Percentiles rank a stretch among this genome's conserved stretches.
phyloP scores from a whole-genome alignment of 2,113 vertebrate species.

The Chlorodrepanis virens region DNA sequence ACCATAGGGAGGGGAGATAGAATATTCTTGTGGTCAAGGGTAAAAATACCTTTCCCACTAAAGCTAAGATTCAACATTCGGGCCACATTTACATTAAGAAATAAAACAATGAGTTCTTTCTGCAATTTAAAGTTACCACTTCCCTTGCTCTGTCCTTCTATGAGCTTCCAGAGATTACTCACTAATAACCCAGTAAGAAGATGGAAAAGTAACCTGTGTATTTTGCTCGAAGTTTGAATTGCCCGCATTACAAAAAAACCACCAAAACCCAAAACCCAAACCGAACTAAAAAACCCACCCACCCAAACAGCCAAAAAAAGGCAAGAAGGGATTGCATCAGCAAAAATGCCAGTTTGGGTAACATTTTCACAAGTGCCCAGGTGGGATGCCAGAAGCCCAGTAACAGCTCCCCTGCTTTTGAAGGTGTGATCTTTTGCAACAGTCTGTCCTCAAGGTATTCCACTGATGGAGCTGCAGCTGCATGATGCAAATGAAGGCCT shows the following conservation, averaged over 20 bases:
- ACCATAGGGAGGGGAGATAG: background rate
- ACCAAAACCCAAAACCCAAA: background rate
- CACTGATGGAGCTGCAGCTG: background rate
- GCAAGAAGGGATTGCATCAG: background rate
- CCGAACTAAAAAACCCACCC: background rate
- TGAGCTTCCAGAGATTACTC: background rate
- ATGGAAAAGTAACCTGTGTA: background rate
- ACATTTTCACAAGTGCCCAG: background rate
- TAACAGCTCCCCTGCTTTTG: background rate
- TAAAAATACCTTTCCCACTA: background rate
- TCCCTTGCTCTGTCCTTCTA: background rate
- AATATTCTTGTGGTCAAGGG: background rate
- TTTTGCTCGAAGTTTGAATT: background rate
- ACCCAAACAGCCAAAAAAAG: background rate
- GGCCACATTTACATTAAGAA: background rate
- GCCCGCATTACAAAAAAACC: background rate
- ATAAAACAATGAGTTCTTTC: background rate
- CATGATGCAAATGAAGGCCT: background rate
- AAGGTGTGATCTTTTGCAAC: conserved; percentile 33
- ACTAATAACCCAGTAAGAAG: background rate
- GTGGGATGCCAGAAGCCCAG: background rate
- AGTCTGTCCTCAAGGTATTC: conserved; percentile 15
- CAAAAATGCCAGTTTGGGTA: background rate
- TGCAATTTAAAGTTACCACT: background rate
- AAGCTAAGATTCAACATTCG: background rate